Percentiles rank a stretch among this genome's conserved stretches.
Evolutionary conservation across 1,140 invertebrate species (phyloP).

Genomic region (Atta colombica): DNA sequence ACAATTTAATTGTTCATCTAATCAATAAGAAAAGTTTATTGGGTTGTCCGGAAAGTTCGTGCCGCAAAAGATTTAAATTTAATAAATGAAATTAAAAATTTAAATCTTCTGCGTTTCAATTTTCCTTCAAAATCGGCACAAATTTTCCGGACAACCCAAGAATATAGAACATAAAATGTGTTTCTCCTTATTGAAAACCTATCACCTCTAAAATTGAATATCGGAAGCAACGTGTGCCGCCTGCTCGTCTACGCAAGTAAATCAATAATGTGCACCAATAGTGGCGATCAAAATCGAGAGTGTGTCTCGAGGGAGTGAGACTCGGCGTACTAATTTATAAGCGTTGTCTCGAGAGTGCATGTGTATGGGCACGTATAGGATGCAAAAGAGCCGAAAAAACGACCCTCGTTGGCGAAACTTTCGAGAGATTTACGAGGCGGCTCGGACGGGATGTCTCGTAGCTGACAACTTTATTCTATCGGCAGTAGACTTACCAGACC

Average conservation of each 20-base stretch:
- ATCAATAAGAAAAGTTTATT: background rate
- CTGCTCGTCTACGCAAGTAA: background rate
- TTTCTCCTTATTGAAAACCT: background rate
- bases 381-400: constrained; percentile 64
- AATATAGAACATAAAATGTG: background rate
- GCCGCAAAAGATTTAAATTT: too few relatives aligned
- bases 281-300: constrained; percentile 2
- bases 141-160: too few relatives aligned
- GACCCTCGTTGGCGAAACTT: constrained; percentile 64
- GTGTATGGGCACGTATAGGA: background rate
- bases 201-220: background rate
- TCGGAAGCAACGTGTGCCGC: background rate
- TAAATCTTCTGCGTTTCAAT: too few relatives aligned
- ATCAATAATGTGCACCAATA: constrained; percentile 11
- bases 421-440: constrained; percentile 79
- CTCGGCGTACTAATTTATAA: background rate
- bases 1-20: background rate
- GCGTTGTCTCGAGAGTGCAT: constrained; percentile 17
- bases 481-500: constrained; percentile 54
- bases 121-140: too few relatives aligned
- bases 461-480: constrained; percentile 78
- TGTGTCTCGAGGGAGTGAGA: background rate
- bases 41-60: too few relatives aligned
- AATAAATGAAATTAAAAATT: too few relatives aligned
- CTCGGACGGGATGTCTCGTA: constrained; percentile 72